A percentile compares a stretch with the other conserved stretches of the same genome.
These are phyloP conservation scores for Catocala sponsa DNA, from an alignment of 2,888 invertebrate genomes.

Conservation along the genomic window DNA sequence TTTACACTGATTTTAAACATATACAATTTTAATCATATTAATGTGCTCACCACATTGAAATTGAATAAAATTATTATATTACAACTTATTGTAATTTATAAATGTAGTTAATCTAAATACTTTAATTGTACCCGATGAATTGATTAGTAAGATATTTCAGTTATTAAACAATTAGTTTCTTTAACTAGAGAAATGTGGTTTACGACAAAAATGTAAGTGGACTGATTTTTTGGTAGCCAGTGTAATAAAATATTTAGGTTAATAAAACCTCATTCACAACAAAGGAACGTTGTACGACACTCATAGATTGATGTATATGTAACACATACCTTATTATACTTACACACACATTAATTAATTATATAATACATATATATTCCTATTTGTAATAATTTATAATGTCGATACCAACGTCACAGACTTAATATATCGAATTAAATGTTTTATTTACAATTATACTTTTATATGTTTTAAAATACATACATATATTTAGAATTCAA, in stretches of 20 bases:
- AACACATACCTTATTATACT: constrained; percentile 61
- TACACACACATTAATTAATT: constrained; percentile 63
- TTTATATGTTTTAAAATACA: constrained; percentile 62
- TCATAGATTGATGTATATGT: constrained; percentile 52
- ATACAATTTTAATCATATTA: too few relatives aligned
- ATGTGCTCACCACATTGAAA: too few relatives aligned
- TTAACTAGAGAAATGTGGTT: too few relatives aligned
- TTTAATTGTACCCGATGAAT: too few relatives aligned
- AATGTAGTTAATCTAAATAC: too few relatives aligned
- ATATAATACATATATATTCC: constrained; percentile 65
- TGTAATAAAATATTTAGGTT: constrained; percentile 60
- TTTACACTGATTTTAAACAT: too few relatives aligned
- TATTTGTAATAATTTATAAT: constrained; percentile 57
- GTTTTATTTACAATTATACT: constrained; percentile 74
- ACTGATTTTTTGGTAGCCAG: too few relatives aligned
- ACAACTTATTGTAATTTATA: too few relatives aligned
- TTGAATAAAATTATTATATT: too few relatives aligned
- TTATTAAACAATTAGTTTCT: too few relatives aligned
- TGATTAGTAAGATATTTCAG: too few relatives aligned
- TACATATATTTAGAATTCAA: constrained; percentile 80
- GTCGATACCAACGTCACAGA: constrained; percentile 73
- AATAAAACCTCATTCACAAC: constrained; percentile 78
- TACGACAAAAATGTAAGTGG: too few relatives aligned
- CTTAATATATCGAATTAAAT: constrained; percentile 70
- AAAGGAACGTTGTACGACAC: constrained; percentile 83